These are phyloP conservation scores for Crenuchus spilurus DNA, from an alignment of 2,797 vertebrate species.

Conservation along the genomic window DNA sequence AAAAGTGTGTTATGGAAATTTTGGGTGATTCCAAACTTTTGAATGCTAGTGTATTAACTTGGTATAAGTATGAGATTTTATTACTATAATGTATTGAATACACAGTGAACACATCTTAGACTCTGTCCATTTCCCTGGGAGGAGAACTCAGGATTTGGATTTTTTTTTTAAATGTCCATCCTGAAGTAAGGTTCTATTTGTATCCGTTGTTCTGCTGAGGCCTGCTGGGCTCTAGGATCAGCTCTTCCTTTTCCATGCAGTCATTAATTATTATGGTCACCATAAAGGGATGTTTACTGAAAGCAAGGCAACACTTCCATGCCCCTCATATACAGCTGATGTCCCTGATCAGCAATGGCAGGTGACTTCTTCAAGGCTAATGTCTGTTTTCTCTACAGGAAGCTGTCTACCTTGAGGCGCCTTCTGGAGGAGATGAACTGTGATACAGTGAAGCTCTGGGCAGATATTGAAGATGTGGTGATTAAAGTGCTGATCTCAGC, in stretches of 20 bases:
- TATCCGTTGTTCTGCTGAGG: neutral
- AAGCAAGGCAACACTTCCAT: neutral
- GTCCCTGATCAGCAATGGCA: neutral
- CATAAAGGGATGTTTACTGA: neutral
- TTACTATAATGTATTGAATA: neutral
- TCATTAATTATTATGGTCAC: neutral
- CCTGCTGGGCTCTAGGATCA: neutral
- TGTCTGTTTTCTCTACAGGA: slow-evolving; percentile 60
- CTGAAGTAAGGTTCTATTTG: no score
- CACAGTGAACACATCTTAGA: neutral
- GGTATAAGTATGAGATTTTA: neutral
- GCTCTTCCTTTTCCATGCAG: neutral
- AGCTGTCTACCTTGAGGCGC: slow-evolving; percentile 75
- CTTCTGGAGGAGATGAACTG: slow-evolving; percentile 67
- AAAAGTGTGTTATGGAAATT: no score
- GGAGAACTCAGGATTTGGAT: neutral
- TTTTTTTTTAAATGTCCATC: neutral
- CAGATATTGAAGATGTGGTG: slow-evolving; percentile 75
- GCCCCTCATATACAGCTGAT: neutral
- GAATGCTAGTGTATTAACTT: no score
- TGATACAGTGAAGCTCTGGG: slow-evolving; percentile 74
- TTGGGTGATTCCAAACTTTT: no score
- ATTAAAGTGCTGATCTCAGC: slow-evolving; percentile 79
- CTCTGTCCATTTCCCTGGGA: neutral
- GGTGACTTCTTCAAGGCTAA: neutral